Base-by-base conservation (phyloP, 2,888 invertebrate species). In the Nemotelus pantherinus region DNA sequence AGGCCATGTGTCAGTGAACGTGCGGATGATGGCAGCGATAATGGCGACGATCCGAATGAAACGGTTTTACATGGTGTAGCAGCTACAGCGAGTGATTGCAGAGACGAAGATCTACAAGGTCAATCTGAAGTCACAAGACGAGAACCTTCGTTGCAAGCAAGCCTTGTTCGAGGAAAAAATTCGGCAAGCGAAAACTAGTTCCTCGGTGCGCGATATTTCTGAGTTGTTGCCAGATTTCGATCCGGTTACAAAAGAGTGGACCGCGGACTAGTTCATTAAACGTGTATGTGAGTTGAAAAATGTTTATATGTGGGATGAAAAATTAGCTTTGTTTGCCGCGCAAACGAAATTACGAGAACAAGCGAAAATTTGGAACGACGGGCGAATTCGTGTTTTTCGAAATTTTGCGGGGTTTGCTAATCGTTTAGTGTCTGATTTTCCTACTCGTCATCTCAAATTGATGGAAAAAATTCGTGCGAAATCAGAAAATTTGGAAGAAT, bases 121-220 rank as follows among this genome's bases (percentile, higher is more conserved):
- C 25, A 25, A 25, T 25, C 25, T 25, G 25, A 25, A 63, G 9
- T 39, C 39, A 63, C 57, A 25, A 39, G n/a, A 5, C 63, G 63
- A 39, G 63, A 39, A 43, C 39, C 3, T 39, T 41, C 63, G 9
- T 4, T 63, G n/a, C 9, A 4, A 39, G 43, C 25, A 63, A 39
- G 5, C 41, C 25, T 63, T 63, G 63, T 63, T 63, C 63, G 63
- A 63, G 41, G 4, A 63, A 63, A 39, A 3, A 43, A 43, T 63
- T 63, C 63, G 63, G 41, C 39, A 63, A 9, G 39, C 63, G 63
- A 63, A 63, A 63, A 63, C 63, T 0, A 6, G 63, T 63, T 57
- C 2, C 57, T 57, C 57, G 6, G 57, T 57, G 57, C 57, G 57
- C 1, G 53, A 53, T 53, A 53, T 53, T 53, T 53, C 53, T 53